These are phyloP conservation scores for Brachionus asplanchnoidis DNA, from an alignment of 1,140 invertebrate genomes.

Conservation along the genomic window DNA sequence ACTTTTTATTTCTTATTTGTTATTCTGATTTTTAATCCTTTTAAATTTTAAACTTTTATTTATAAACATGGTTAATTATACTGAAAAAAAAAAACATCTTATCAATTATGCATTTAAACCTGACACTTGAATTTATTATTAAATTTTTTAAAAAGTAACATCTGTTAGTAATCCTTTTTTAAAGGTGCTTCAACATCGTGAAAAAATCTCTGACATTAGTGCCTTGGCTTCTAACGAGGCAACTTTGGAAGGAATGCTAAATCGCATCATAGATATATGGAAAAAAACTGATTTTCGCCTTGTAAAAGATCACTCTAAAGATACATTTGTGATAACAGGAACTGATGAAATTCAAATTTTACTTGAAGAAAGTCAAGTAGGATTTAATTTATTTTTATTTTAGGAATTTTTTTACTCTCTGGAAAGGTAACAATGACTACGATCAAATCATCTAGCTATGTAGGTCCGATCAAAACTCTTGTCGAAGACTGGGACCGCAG, in stretches of 20 bases:
- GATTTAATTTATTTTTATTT: slow-evolving; percentile 57
- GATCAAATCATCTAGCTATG: slow-evolving; percentile 73
- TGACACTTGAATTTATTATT: not conserved
- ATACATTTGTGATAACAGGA: slow-evolving; percentile 72
- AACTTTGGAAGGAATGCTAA: slow-evolving; percentile 69
- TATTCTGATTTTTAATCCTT: too few relatives aligned
- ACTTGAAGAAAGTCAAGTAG: slow-evolving; percentile 77
- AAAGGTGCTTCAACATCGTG: slow-evolving; percentile 65
- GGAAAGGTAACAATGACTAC: slow-evolving; percentile 56
- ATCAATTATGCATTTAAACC: not conserved
- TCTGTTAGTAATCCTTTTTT: not conserved
- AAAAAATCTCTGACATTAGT: slow-evolving; percentile 73
- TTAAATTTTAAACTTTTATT: too few relatives aligned
- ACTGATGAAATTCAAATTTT: slow-evolving; percentile 73
- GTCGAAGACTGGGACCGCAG: slow-evolving; percentile 73
- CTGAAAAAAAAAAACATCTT: not conserved
- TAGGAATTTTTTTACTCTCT: not conserved
- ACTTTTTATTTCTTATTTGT: too few relatives aligned
- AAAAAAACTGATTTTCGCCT: slow-evolving; percentile 54
- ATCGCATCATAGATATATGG: slow-evolving; percentile 63
- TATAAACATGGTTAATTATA: too few relatives aligned
- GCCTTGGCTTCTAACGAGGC: slow-evolving; percentile 76
- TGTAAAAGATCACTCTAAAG: slow-evolving; percentile 58
- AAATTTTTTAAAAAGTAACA: not conserved
- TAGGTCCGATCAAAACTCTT: slow-evolving; percentile 68